phyloP scores from a whole-genome alignment of 2,888 invertebrate species.

The Lomographa bimaculata region DNA sequence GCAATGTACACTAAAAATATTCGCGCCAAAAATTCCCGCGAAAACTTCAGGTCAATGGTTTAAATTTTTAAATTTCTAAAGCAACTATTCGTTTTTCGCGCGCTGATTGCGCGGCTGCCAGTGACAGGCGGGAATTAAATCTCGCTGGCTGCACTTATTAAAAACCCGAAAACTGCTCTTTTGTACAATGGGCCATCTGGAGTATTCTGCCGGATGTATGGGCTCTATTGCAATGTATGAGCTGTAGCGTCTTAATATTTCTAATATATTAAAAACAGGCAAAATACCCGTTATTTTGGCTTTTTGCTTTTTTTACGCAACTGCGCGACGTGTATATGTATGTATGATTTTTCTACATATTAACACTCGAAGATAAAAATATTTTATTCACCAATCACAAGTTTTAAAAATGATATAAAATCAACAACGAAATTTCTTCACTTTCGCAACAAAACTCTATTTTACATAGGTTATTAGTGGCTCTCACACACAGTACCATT shows the following conservation, averaged over 20 bases:
- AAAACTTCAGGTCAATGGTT: constrained; percentile 9
- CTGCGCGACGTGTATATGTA: too few relatives aligned
- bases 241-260: constrained; percentile 8
- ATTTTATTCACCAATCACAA: too few relatives aligned
- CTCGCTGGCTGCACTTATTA: constrained; percentile 60
- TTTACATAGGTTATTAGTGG: too few relatives aligned
- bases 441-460: too few relatives aligned
- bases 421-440: too few relatives aligned
- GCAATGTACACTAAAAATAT: background rate
- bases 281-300: too few relatives aligned
- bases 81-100: constrained; percentile 29
- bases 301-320: too few relatives aligned
- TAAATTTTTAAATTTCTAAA: constrained; percentile 20
- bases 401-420: too few relatives aligned
- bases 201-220: constrained; percentile 9
- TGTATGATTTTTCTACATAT: too few relatives aligned
- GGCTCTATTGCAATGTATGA: constrained; percentile 5
- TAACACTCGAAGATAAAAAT: too few relatives aligned
- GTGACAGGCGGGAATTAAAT: constrained; percentile 72
- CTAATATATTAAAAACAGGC: too few relatives aligned
- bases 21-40: background rate
- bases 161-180: constrained; percentile 70
- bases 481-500: too few relatives aligned
- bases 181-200: constrained; percentile 62
- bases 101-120: constrained; percentile 43